A percentile compares a stretch with the other conserved stretches of the same genome.
These are phyloP conservation scores for Aselliscus stoliczkanus DNA, from an alignment of 2,797 vertebrate genomes.

Conservation along the genomic window DNA sequence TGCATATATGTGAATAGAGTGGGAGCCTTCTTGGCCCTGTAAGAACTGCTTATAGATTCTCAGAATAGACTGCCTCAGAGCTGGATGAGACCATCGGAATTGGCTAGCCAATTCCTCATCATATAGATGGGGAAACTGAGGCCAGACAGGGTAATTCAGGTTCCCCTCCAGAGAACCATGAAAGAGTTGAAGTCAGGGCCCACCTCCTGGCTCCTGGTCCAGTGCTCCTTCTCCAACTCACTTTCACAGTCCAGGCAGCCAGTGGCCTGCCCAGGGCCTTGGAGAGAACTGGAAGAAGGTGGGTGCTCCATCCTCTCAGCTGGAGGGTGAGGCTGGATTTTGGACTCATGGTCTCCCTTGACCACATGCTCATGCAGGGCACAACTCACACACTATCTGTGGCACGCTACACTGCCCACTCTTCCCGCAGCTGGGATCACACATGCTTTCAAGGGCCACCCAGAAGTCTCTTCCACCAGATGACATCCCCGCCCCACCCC, in stretches of 20 bases:
- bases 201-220: background rate
- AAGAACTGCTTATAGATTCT: background rate
- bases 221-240: background rate
- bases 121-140: background rate
- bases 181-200: background rate
- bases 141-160: background rate
- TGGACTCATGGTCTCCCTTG: background rate
- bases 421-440: background rate
- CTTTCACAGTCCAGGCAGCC: background rate
- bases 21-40: background rate
- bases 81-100: background rate
- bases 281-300: background rate
- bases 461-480: background rate
- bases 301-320: background rate
- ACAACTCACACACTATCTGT: background rate
- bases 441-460: background rate
- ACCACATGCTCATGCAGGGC: background rate
- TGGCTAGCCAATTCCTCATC: background rate
- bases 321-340: background rate
- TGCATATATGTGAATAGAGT: background rate
- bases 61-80: background rate
- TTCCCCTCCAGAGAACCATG: background rate
- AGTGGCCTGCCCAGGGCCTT: background rate
- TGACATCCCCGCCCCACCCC: accelerated
- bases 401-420: no score